These are phyloP conservation scores for Leiothrix lutea DNA, from an alignment of 2,113 vertebrate genomes.

Conservation along the genomic window DNA sequence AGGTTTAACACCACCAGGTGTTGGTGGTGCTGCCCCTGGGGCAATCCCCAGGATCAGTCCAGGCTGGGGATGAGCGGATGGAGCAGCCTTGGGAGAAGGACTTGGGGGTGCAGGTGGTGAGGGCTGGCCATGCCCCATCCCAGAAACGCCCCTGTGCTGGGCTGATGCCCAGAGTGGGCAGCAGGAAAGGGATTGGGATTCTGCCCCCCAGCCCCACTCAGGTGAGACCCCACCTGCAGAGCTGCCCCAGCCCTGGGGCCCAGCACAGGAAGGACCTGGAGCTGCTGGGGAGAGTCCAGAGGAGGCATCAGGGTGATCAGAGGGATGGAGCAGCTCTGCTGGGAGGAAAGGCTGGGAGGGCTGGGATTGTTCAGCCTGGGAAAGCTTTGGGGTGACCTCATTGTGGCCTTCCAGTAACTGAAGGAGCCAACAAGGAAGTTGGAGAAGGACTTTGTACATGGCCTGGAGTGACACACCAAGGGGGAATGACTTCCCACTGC, in stretches of 20 bases:
- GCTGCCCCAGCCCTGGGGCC: not conserved
- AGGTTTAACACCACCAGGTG: not conserved
- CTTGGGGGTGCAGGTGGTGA: not conserved
- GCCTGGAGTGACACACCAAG: too few relatives aligned
- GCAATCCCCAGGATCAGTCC: rapidly evolving
- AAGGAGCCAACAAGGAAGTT: too few relatives aligned
- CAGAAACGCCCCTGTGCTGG: not conserved
- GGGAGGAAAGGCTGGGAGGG: too few relatives aligned
- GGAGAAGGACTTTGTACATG: not conserved
- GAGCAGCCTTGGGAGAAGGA: not conserved
- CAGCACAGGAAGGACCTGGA: not conserved
- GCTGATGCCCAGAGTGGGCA: not conserved
- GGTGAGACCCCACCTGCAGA: not conserved
- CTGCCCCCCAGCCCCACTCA: not conserved
- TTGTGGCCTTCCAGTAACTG: too few relatives aligned
- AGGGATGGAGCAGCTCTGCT: too few relatives aligned
- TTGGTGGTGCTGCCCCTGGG: not conserved
- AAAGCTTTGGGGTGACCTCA: too few relatives aligned
- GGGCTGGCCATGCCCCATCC: not conserved
- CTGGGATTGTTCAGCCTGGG: too few relatives aligned
- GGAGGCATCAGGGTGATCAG: not conserved
- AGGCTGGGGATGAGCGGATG: not conserved
- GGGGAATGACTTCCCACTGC: not conserved
- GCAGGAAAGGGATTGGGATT: not conserved
- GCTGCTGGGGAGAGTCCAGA: not conserved